Base-by-base conservation (phyloP, 2,113 vertebrate genomes). In the Embiotoca jacksoni region DNA sequence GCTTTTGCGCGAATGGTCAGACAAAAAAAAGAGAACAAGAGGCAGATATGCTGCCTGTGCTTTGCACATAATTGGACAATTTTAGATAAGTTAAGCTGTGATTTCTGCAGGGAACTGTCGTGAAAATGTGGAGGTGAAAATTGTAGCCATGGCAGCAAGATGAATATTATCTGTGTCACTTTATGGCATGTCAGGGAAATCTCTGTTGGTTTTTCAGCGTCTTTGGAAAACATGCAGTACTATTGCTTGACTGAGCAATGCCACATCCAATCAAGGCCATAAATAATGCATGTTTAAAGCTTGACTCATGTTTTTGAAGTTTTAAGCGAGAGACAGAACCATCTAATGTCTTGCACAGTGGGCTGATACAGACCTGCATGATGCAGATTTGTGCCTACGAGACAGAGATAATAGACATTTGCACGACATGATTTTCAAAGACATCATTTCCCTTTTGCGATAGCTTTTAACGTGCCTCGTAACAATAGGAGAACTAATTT, bases 251-350 rank as follows among this genome's bases (percentile, higher is more conserved):
- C 85, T 91, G 91, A 84, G 61, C 85, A 73, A 68, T 16, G 86
- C 76, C 89, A 82, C 85, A 86, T 91, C 72, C 30, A 30, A 86
- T 88, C 80, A 88, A 50, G 63, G 72, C 75, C 2, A 3, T 90
- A 79, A 90, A 92, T 87, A 90, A 83, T 87, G 79, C 82, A 83
- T 68, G 80, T 72, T 82, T 83, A 82, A 80, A 84, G 78, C 86
- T 72, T 82, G 73, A 79, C 81, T 88, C 82, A 35, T 77, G 63
- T 72, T 83, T 83, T 80, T 78, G 78, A 86, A 81, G 72, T 78
- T 79, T 55, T 83, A 72, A 73, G 70, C 3, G n/a, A 59, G 59
- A 86, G 77, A 78, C 72, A 59, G 84, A 70, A 31, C 46, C 37
- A 66, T 69, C 83, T 62, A 63, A 81, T 60, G 72, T 75, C 62